Evolutionary conservation across 1,140 invertebrate genomes (phyloP).

Genomic region (Psilanteris sp.): DNA sequence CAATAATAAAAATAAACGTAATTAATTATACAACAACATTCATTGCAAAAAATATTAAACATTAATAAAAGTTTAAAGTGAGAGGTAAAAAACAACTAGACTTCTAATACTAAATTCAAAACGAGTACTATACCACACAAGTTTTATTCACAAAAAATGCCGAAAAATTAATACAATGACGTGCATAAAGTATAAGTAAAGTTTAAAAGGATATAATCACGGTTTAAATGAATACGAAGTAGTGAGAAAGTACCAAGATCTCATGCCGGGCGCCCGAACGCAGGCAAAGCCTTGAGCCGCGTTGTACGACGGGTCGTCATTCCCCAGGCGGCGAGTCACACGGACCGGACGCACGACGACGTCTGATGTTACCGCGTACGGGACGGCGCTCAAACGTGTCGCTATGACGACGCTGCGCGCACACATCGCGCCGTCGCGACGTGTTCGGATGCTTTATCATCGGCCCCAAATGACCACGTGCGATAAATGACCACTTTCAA

Average conservation of each 20-base stretch:
- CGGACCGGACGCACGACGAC: slow-evolving; percentile 41
- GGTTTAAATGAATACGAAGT: too few species aligned
- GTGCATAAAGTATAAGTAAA: too few species aligned
- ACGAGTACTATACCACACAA: too few species aligned
- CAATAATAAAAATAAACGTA: too few species aligned
- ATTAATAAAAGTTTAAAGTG: too few species aligned
- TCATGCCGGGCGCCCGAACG: slow-evolving; percentile 8
- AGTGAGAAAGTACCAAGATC: background rate
- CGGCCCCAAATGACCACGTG: slow-evolving; percentile 8
- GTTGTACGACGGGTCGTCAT: slow-evolving; percentile 32
- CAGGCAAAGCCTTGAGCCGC: background rate
- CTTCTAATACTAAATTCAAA: too few species aligned
- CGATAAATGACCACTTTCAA: slow-evolving; percentile 13
- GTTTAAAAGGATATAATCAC: too few species aligned
- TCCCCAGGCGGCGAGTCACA: slow-evolving; percentile 23
- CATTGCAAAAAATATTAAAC: too few species aligned
- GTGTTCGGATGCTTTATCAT: slow-evolving; percentile 17
- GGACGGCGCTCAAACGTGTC: slow-evolving; percentile 20
- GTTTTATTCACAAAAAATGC: too few species aligned
- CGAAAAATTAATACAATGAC: too few species aligned
- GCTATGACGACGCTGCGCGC: slow-evolving; percentile 26
- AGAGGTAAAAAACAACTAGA: too few species aligned
- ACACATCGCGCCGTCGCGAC: slow-evolving; percentile 51
- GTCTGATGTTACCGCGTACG: slow-evolving; percentile 36
- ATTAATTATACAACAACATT: too few species aligned